Evolutionary conservation across 2,888 invertebrate genomes (phyloP).

Genomic region (Ophion ventricosus): DNA sequence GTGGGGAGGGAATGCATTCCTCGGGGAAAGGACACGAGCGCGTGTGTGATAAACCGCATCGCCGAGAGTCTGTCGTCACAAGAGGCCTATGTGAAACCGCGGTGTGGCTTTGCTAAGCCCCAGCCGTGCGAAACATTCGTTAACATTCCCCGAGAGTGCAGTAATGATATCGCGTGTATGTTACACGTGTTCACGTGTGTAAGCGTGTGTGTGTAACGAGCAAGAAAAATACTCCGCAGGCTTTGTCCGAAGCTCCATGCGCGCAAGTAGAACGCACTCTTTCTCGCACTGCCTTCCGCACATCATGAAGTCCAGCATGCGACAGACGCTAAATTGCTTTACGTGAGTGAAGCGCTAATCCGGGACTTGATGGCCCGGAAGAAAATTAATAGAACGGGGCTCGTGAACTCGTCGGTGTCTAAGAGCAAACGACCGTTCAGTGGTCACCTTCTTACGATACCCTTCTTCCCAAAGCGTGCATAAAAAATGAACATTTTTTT

Average conservation of each 20-base stretch:
- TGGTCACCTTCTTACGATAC: background rate
- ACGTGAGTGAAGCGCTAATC: conserved; percentile 65
- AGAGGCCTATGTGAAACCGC: conserved; percentile 14
- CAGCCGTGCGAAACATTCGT: conserved; percentile 78
- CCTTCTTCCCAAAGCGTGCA: background rate
- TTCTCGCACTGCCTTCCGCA: conserved; percentile 16
- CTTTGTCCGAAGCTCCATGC: conserved; percentile 45
- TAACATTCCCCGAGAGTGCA: conserved; percentile 77
- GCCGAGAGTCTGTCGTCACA: conserved; percentile 31
- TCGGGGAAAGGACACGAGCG: conserved; percentile 19
- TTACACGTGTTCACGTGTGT: conserved; percentile 7
- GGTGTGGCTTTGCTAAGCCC: conserved; percentile 69
- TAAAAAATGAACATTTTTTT: background rate
- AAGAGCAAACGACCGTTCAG: conserved; percentile 26
- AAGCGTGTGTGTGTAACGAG: conserved; percentile 5
- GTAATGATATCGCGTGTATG: conserved; percentile 72
- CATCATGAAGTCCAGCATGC: background rate
- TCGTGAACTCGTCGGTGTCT: conserved; percentile 22
- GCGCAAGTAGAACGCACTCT: conserved; percentile 20
- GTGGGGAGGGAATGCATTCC: background rate
- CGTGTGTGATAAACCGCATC: conserved; percentile 59
- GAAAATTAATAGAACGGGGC: conserved; percentile 72
- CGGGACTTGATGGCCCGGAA: conserved; percentile 68
- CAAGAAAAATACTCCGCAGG: conserved; percentile 63
- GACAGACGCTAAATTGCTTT: conserved; percentile 18